Base-by-base conservation (phyloP, 2,797 vertebrate species). In the Botia almorhae region DNA sequence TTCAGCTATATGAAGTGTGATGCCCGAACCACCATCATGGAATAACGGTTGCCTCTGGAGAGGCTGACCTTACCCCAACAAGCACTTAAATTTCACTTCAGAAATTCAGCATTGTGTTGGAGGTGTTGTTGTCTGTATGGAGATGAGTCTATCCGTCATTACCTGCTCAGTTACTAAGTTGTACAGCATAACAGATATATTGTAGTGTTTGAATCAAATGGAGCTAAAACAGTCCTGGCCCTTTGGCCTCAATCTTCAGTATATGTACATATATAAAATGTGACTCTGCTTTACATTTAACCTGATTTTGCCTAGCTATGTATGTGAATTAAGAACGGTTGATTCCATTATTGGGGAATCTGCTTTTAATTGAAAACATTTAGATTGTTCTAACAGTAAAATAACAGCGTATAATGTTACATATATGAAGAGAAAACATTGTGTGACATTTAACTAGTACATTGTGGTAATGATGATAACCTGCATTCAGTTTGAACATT, bases 11-110 rank as follows among this genome's bases (percentile, higher is more conserved):
- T 93, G 92, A 94, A 95, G 95, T 97, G 97, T 99, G 96, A 95
- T 99, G 96, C 96, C 97, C 98, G 97, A 99, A 97, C 91, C 92
- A 82, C 91, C 91, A 87, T 63, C 72, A 71, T 77, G 82, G 68
- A 46, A 19, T 84, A 68, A 58, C 36, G 60, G 72, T 48, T 76
- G 36, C 72, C 81, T 71, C 72, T 60, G 75, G 76, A 85, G 56
- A 69, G 64, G 67, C 72, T 56, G 64, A 70, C 50, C 17, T 39
- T 82, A 74, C 78, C 39, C 12, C 56, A 29, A 69, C 50, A 51
- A 69, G 3, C 16, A 65, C 61, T 82, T 86, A 78, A 82, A 84
- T 81, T 85, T 81, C 78, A 75, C 71, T 72, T 83, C 83, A 83
- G 77, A 83, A 17, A 61, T 74, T 67, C 72, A 83, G 72, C 55